Evolutionary conservation across 2,797 vertebrate genomes (phyloP).

Genomic region (Amniataba percoides): DNA sequence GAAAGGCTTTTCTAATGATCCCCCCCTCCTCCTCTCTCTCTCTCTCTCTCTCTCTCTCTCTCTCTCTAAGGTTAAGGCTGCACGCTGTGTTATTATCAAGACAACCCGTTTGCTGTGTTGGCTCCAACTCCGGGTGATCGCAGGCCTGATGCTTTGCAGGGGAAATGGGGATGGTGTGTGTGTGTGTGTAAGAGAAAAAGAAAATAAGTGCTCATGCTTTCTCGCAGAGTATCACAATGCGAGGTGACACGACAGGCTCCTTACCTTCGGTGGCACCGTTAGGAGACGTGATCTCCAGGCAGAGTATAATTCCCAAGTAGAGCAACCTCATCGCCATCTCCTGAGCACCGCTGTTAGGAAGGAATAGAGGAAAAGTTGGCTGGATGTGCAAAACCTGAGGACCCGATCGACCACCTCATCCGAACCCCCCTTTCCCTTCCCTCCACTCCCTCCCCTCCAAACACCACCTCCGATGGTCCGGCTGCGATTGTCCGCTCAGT

Average conservation of each 20-base stretch:
- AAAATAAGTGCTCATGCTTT: constrained; percentile 65
- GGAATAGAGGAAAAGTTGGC: constrained; percentile 79
- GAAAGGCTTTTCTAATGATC: constrained; percentile 31
- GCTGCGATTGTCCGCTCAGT: constrained; percentile 72
- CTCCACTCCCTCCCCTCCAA: too few relatives aligned
- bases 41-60: too few relatives aligned
- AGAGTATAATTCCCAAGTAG: constrained; percentile 84
- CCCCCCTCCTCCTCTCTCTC: constrained; percentile 27
- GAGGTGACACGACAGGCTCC: constrained; percentile 70
- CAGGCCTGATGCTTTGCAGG: constrained; percentile 75
- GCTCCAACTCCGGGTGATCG: constrained; percentile 59
- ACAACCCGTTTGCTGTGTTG: constrained; percentile 24
- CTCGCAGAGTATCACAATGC: constrained; percentile 64
- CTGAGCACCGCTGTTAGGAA: constrained; percentile 79
- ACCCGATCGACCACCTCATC: constrained; percentile 81
- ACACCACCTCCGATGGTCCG: constrained; percentile 64
- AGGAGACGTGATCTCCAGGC: constrained; percentile 77
- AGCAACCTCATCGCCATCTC: constrained; percentile 85
- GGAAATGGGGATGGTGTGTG: background rate
- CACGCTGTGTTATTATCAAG: constrained; percentile 34
- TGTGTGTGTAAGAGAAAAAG: background rate
- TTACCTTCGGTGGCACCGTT: constrained; percentile 82
- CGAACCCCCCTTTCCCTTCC: constrained; percentile 67
- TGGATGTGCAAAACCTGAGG: constrained; percentile 69
- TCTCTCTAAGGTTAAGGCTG: constrained; percentile 7